Base-by-base conservation (phyloP, 2,797 vertebrate species). In the Cetoscarus ocellatus region DNA sequence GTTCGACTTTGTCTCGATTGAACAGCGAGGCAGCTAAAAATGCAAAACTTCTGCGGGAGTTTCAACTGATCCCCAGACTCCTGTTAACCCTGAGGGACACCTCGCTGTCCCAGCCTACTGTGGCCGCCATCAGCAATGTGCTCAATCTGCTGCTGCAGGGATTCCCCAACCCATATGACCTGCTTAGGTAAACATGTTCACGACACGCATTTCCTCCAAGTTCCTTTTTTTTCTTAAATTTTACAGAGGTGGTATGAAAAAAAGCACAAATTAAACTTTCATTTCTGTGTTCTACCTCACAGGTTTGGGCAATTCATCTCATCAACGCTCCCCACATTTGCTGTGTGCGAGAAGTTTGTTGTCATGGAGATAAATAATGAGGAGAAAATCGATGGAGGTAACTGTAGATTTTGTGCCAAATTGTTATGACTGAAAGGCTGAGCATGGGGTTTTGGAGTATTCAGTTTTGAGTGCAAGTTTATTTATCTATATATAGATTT, bases 231-330 rank as follows among this genome's bases (percentile, higher is more conserved):
- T 51, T n/a, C n/a, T n/a, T n/a, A n/a, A 50, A 39, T 1, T n/a
- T n/a, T n/a, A 0, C 5, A 48, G 36, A 11, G 36, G 35, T 13
- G 11, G n/a, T 27, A 27, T 27, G 14, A 48, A 48, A 7, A n/a
- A 44, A 56, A 57, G 1, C 8, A 38, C 36, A 45, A 14, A 11
- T 9, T 13, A 18, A n/a, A 57, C 10, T 13, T 38, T 66, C 7
- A 10, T 35, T 66, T 8, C 17, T 35, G 0, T 50, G 42, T 48
- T 39, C 39, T 7, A 5, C 27, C 45, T 50, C 56, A 11, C 93
- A 99, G 98, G 88, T 98, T 98, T 70, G 98, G 98, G 45, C 98
- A 99, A 92, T 99, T 99, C 86, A 96, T 99, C 88, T 97, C 98
- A 64, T 99, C 98, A 19, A 99, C 98, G 65, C 94, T 99, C 66